phyloP scores from a whole-genome alignment of 2,113 vertebrate genomes.

The Macaca mulatta region DNA sequence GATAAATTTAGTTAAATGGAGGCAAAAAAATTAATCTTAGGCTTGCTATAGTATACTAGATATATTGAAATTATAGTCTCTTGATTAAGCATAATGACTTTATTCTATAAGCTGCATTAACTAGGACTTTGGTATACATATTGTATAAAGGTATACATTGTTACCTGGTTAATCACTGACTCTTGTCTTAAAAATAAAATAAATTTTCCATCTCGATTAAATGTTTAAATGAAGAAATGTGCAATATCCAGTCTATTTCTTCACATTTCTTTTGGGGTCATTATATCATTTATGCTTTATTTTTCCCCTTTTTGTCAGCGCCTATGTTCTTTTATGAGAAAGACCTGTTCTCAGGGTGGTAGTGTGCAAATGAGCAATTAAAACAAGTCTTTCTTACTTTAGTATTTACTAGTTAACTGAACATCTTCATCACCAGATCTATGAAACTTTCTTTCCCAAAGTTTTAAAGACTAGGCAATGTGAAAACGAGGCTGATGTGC shows the following conservation, averaged over 20 bases:
- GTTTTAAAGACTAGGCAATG: constrained; percentile 43
- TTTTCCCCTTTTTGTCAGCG: background rate
- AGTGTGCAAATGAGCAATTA: constrained; percentile 59
- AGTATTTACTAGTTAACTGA: constrained; percentile 77
- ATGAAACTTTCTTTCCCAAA: background rate
- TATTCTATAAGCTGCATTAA: constrained; percentile 36
- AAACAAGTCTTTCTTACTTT: constrained; percentile 65
- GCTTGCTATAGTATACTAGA: background rate
- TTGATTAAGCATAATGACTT: constrained; percentile 37
- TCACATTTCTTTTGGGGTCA: background rate
- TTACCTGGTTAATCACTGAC: constrained; percentile 48
- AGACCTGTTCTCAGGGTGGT: background rate
- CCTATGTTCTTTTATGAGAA: constrained; percentile 61
- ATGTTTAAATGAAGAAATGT: constrained; percentile 44
- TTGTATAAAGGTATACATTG: background rate
- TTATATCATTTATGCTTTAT: constrained; percentile 2
- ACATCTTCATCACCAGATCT: constrained; percentile 68
- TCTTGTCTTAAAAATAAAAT: constrained; percentile 47
- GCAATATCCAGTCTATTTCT: background rate
- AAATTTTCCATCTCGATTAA: background rate
- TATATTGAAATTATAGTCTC: constrained; percentile 46
- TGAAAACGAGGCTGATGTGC: background rate
- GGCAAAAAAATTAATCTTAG: constrained; percentile 46
- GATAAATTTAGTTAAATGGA: constrained; percentile 59
- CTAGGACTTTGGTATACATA: background rate